Conservation (phyloP, 2,888 invertebrate genomes). For the Drosophila mayaguana region DNA sequence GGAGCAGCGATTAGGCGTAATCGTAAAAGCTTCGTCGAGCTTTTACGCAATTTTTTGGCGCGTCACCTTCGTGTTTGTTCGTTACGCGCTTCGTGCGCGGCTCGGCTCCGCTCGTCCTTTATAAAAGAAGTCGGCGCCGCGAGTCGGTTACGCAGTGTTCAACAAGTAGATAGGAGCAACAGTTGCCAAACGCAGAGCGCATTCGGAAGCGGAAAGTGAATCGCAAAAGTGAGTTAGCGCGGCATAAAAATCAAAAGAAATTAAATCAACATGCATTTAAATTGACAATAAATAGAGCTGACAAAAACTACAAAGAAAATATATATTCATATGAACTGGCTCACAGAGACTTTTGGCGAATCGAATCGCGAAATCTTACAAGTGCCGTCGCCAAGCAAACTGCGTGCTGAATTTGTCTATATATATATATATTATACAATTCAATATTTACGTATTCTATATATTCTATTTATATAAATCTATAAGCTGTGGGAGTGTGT, state of each 20-base stretch:
- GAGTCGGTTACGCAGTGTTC: slow-evolving; percentile 83
- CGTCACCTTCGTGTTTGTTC: slow-evolving; percentile 42
- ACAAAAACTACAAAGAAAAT: background rate
- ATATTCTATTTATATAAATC: no score
- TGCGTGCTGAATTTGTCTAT: slow-evolving; percentile 15
- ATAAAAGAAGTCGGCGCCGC: slow-evolving; percentile 80
- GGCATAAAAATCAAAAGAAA: background rate
- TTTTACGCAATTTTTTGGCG: slow-evolving; percentile 72
- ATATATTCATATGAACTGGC: background rate
- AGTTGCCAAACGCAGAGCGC: slow-evolving; percentile 58
- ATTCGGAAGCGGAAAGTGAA: slow-evolving; percentile 10
- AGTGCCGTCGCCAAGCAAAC: slow-evolving; percentile 60
- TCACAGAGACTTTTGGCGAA: background rate
- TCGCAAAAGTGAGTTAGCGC: slow-evolving; percentile 35
- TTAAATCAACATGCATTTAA: background rate
- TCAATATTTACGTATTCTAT: no score
- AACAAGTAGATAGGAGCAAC: slow-evolving; percentile 84
- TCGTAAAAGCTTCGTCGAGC: slow-evolving; percentile 71
- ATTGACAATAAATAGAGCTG: background rate
- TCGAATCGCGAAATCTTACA: slow-evolving; percentile 64
- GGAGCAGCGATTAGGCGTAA: background rate
- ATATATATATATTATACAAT: slow-evolving; percentile 1
- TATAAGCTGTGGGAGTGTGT: background rate
- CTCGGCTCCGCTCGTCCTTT: slow-evolving; percentile 68
- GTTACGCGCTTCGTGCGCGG: slow-evolving; percentile 19